Conservation (phyloP, 2,888 invertebrate genomes). For the Slavum lentiscoides region DNA sequence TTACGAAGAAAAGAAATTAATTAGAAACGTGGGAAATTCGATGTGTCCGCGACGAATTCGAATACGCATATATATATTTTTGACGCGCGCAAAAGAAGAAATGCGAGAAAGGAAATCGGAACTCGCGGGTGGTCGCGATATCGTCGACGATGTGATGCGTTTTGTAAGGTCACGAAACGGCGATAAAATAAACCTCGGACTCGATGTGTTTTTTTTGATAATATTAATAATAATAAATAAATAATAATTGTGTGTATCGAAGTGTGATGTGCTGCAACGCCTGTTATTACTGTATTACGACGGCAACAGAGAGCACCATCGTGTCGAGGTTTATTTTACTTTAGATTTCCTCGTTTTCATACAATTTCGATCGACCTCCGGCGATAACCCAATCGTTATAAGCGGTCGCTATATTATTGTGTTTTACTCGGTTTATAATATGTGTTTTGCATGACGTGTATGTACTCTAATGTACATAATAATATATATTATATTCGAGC, state of each 20-base stretch:
- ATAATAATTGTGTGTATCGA: conserved; percentile 17
- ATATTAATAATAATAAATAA: conserved; percentile 1
- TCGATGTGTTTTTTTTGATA: neutral
- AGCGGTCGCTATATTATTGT: no score
- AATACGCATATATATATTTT: neutral
- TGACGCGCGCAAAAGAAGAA: neutral
- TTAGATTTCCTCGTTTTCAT: conserved; percentile 1
- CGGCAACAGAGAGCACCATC: no score
- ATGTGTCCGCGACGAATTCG: no score
- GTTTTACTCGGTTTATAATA: conserved; percentile 18
- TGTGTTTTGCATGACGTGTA: neutral
- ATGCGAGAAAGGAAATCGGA: no score
- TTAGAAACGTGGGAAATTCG: no score
- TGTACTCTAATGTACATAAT: no score
- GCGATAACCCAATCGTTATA: conserved; percentile 41
- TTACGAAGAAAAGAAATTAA: no score
- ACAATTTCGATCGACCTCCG: conserved; percentile 7
- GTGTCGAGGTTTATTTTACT: no score
- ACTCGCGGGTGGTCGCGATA: no score
- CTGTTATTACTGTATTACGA: no score
- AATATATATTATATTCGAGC: neutral
- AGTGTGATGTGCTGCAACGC: neutral
- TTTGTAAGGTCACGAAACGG: conserved; percentile 18
- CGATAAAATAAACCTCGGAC: conserved; percentile 22
- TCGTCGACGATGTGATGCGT: neutral